These are phyloP conservation scores for Scomber japonicus DNA, from an alignment of 2,113 vertebrate species.

Conservation along the genomic window DNA sequence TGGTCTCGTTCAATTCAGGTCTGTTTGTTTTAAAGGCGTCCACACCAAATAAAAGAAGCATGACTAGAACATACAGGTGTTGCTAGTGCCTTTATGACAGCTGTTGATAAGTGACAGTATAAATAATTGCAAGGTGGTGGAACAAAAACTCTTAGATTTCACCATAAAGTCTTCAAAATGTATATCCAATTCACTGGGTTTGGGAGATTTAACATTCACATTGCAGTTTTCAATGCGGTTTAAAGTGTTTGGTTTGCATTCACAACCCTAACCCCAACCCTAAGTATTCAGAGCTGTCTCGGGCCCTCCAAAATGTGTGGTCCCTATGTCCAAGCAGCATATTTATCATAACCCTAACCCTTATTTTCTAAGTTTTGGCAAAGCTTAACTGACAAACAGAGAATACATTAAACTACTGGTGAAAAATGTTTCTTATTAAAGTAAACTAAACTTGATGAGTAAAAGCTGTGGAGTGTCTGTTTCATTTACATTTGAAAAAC, in stretches of 20 bases:
- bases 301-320: too few species aligned
- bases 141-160: slow-evolving; percentile 12
- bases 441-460: background rate
- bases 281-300: too few species aligned
- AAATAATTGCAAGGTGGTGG: background rate
- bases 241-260: background rate
- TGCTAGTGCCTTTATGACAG: background rate
- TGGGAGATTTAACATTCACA: background rate
- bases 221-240: background rate
- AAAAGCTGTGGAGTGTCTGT: too few species aligned
- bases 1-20: slow-evolving; percentile 9
- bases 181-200: background rate
- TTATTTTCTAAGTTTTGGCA: too few species aligned
- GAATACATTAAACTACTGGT: too few species aligned
- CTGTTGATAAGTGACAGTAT: background rate
- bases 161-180: background rate
- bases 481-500: too few species aligned
- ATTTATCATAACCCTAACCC: too few species aligned
- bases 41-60: background rate
- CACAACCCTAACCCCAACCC: background rate
- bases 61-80: background rate
- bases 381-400: too few species aligned
- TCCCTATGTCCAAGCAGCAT: too few species aligned
- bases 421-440: background rate
- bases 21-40: slow-evolving; percentile 45